Evolutionary conservation across 2,797 vertebrate species (phyloP).

Genomic region (Semaprochilodus insignis): DNA sequence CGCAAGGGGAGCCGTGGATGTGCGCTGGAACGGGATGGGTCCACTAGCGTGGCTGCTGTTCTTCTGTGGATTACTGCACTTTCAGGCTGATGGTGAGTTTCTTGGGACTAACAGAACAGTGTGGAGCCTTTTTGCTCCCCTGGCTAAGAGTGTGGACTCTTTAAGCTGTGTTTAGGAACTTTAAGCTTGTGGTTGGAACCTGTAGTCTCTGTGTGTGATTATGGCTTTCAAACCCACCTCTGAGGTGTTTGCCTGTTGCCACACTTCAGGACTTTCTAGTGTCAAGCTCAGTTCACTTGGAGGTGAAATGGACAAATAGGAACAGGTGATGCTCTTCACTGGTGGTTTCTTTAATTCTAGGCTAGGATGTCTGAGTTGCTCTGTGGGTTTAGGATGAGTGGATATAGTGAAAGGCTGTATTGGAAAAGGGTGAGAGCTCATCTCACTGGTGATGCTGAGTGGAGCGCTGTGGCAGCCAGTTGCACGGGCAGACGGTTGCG

Average conservation of each 20-base stretch:
- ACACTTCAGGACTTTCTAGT: background rate
- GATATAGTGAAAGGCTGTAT: background rate
- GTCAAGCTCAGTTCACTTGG: background rate
- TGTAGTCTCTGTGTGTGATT: background rate
- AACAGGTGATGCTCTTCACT: background rate
- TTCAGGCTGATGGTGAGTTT: constrained; percentile 92
- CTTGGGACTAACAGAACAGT: background rate
- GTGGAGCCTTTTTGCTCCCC: background rate
- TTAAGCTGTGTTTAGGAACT: background rate
- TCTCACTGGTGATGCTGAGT: background rate
- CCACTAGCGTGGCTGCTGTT: constrained; percentile 90
- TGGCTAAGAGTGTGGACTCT: background rate
- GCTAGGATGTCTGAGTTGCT: too few relatives aligned
- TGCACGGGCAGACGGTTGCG: background rate
- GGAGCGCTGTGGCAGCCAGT: background rate
- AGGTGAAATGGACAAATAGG: background rate
- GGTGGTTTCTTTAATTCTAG: too few relatives aligned
- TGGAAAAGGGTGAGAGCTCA: background rate
- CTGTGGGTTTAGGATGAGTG: background rate
- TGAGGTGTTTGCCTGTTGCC: background rate
- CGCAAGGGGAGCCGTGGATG: constrained; percentile 85
- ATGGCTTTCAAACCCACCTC: background rate
- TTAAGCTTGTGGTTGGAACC: background rate
- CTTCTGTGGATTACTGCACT: constrained; percentile 91
- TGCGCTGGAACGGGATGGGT: constrained; percentile 97